Percentiles rank a stretch among this genome's conserved stretches.
Conservation (phyloP, 1,140 invertebrate genomes). For the Formica selysi region DNA sequence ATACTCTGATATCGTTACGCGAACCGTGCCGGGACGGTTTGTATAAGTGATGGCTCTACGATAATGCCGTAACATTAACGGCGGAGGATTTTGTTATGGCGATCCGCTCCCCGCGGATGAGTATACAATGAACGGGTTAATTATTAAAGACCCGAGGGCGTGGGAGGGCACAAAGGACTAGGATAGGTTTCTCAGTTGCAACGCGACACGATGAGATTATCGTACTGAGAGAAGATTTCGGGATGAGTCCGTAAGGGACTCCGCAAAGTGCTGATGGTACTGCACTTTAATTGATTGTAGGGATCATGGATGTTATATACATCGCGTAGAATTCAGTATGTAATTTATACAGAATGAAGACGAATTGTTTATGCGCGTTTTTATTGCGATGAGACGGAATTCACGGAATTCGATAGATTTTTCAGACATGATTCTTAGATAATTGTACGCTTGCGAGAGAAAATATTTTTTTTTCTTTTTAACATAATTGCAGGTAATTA, state of each 20-base stretch:
- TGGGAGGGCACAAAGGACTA: conserved; percentile 11
- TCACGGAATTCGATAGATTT: background rate
- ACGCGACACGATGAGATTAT: conserved; percentile 28
- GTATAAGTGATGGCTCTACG: conserved; percentile 58
- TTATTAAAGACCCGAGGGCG: conserved; percentile 49
- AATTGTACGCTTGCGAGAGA: background rate
- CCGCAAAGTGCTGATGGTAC: background rate
- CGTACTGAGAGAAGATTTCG: background rate
- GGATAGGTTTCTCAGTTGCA: conserved; percentile 47
- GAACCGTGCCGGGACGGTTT: conserved; percentile 55
- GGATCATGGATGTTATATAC: background rate
- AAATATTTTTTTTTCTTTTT: background rate
- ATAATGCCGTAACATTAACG: conserved; percentile 72
- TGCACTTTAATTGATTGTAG: background rate
- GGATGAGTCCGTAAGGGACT: background rate
- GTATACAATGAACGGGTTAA: conserved; percentile 55
- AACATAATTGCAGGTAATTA: background rate
- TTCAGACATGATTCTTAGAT: background rate
- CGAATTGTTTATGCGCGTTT: background rate
- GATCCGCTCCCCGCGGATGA: conserved; percentile 34
- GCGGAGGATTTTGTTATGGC: conserved; percentile 66
- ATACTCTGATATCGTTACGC: conserved; percentile 72
- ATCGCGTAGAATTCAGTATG: background rate
- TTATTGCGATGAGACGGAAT: background rate
- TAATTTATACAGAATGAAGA: background rate